These are phyloP conservation scores for Pogonomyrmex barbatus DNA, from an alignment of 1,140 invertebrate genomes.

Conservation along the genomic window DNA sequence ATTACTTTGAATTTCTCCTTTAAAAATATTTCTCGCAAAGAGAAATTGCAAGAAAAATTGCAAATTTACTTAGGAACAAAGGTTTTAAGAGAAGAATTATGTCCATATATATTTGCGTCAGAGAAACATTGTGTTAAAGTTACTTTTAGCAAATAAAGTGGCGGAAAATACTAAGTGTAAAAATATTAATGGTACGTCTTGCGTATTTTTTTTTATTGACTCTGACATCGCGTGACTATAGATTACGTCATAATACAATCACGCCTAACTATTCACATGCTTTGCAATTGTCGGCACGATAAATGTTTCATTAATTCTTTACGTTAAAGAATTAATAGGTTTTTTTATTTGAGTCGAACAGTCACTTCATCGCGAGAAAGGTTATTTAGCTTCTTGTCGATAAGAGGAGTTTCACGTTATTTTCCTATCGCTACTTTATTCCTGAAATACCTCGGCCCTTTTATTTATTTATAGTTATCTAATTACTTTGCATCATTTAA, in stretches of 20 bases:
- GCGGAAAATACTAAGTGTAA: background rate
- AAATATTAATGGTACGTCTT: conserved; percentile 37
- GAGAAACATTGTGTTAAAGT: too few species aligned
- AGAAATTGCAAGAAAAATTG: background rate
- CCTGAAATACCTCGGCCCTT: background rate
- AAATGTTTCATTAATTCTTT: conserved; percentile 60
- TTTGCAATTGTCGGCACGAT: conserved; percentile 49
- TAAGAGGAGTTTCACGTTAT: background rate
- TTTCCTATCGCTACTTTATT: background rate
- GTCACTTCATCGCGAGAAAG: background rate
- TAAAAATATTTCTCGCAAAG: background rate
- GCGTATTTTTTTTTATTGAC: conserved; percentile 14
- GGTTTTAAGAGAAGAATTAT: background rate
- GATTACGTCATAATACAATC: conserved; percentile 55
- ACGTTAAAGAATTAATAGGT: background rate
- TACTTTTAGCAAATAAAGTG: too few species aligned
- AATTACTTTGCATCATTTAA: background rate
- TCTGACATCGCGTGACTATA: conserved; percentile 6
- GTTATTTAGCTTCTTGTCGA: background rate
- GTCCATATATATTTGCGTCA: background rate
- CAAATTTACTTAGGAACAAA: background rate
- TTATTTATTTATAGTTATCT: background rate
- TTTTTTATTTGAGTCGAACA: background rate
- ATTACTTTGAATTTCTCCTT: background rate
- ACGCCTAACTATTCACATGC: conserved; percentile 51